These are phyloP conservation scores for Sylvicapra grimmia DNA, from an alignment of 2,113 vertebrate genomes.

Conservation along the genomic window DNA sequence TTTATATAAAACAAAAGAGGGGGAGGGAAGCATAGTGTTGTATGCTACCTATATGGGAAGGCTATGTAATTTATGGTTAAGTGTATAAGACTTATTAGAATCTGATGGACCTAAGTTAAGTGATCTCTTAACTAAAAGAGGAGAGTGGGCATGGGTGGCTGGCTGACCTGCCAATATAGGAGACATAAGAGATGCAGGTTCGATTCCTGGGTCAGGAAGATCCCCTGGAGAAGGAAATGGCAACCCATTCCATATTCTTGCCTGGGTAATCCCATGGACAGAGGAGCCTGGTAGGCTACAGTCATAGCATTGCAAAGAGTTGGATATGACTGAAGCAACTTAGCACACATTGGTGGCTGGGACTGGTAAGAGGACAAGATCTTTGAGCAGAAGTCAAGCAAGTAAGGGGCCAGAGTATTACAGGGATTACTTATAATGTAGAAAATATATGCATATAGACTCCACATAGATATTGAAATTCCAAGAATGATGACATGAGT, in stretches of 20 bases:
- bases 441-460: neutral
- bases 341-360: neutral
- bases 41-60: neutral
- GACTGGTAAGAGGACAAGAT: slow-evolving; percentile 1
- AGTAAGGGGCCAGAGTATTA: neutral
- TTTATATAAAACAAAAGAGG: neutral
- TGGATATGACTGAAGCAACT: neutral
- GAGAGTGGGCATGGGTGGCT: neutral
- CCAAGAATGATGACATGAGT: neutral
- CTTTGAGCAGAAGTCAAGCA: neutral
- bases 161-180: neutral
- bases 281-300: neutral
- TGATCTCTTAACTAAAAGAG: neutral
- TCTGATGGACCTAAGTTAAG: neutral
- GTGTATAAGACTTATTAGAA: neutral
- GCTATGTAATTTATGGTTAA: neutral
- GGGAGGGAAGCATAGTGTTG: neutral
- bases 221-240: neutral
- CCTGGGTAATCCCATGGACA: neutral
- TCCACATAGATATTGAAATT: neutral
- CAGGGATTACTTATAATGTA: neutral
- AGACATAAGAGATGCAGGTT: neutral
- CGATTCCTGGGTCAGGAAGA: neutral
- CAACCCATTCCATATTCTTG: neutral
- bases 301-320: neutral